These are phyloP conservation scores for Pantherophis vulpinus DNA, from an alignment of 2,797 vertebrate genomes.

Conservation along the genomic window DNA sequence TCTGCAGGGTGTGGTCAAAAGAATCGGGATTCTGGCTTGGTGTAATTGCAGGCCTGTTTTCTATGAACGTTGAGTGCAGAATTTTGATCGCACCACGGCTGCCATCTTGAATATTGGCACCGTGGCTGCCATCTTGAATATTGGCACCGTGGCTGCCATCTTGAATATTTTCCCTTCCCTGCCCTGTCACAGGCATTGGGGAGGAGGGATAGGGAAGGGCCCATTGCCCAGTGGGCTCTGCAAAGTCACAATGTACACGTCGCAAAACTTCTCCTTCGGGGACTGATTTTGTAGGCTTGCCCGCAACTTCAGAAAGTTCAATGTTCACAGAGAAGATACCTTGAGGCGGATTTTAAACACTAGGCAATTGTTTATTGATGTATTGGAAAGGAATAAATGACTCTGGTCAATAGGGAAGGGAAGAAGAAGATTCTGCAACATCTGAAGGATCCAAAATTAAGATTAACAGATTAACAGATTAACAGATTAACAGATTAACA, in stretches of 20 bases:
- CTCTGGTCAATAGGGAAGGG: not conserved
- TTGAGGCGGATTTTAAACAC: not conserved
- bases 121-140: not conserved
- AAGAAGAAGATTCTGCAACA: not conserved
- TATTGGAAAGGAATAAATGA: no score
- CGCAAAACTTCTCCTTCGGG: not conserved
- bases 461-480: not conserved
- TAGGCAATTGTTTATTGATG: not conserved
- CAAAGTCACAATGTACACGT: not conserved
- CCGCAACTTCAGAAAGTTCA: not conserved
- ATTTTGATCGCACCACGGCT: not conserved
- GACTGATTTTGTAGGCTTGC: not conserved
- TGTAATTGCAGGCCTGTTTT: not conserved
- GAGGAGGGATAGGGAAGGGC: not conserved
- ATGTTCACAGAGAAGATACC: not conserved
- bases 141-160: not conserved
- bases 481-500: no score
- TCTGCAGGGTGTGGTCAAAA: not conserved
- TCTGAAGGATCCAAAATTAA: not conserved
- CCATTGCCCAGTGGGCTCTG: not conserved
- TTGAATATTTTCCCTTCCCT: not conserved
- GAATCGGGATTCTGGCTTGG: not conserved
- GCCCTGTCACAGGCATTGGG: not conserved
- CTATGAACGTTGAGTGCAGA: not conserved
- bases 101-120: no score